Conservation (phyloP, 2,797 vertebrate species). For the Ptychobarbus kaznakovi region DNA sequence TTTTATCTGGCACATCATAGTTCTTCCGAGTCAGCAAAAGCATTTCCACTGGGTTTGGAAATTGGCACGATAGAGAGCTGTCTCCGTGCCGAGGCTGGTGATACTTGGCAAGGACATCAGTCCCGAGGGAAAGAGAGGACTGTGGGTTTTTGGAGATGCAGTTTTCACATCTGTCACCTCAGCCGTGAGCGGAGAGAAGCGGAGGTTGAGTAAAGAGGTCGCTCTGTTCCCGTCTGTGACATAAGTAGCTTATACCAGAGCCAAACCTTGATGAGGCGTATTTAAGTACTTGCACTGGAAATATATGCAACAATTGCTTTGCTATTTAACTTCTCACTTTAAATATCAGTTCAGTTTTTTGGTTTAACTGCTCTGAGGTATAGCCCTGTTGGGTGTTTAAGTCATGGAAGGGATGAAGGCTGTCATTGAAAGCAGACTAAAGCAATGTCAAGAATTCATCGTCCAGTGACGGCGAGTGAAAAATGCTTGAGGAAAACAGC, state of each 20-base stretch:
- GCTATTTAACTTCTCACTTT: not conserved
- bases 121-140: conserved; percentile 41
- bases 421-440: not conserved
- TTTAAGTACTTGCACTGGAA: not conserved
- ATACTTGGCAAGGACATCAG: conserved; percentile 66
- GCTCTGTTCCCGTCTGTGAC: not conserved
- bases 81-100: conserved; percentile 53
- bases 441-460: not conserved
- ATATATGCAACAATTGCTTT: not conserved
- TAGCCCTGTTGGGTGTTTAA: not conserved
- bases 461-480: conserved; percentile 11
- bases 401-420: conserved; percentile 7
- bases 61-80: conserved; percentile 20
- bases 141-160: conserved; percentile 16
- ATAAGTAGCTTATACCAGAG: conserved; percentile 16
- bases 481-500: conserved; percentile 43
- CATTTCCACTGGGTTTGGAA: conserved; percentile 11
- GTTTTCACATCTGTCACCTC: conserved; percentile 34
- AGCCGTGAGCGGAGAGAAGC: not conserved
- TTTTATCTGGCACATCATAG: not conserved
- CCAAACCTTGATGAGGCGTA: not conserved
- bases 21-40: conserved; percentile 22
- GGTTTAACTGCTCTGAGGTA: not conserved
- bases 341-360: not conserved
- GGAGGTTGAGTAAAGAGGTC: conserved; percentile 1